phyloP scores from a whole-genome alignment of 2,113 vertebrate genomes.

The Rostratula benghalensis region DNA sequence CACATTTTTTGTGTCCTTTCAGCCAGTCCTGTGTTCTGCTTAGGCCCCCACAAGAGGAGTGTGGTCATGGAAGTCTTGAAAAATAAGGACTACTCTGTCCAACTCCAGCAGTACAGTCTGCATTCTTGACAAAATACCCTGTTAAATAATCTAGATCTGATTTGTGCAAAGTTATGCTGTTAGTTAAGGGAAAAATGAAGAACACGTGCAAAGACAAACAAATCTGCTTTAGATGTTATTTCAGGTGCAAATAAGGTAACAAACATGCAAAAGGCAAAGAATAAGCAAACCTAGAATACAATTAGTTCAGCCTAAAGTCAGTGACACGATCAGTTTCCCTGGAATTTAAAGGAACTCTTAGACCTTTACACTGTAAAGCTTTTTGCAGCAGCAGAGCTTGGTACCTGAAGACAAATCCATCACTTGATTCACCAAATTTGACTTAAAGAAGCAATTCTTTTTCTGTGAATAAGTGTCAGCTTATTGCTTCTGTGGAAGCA shows the following conservation, averaged over 20 bases:
- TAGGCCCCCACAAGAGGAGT: not conserved
- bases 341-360: not conserved
- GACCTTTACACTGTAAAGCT: not conserved
- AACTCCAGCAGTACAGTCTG: not conserved
- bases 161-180: not conserved
- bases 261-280: not conserved
- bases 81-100: not conserved
- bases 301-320: not conserved
- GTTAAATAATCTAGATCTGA: not conserved
- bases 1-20: not conserved
- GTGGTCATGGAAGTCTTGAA: not conserved
- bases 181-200: not conserved
- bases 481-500: constrained; percentile 15
- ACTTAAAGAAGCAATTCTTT: not conserved
- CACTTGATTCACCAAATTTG: not conserved
- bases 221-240: not conserved
- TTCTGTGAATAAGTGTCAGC: not conserved
- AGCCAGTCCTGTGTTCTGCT: not conserved
- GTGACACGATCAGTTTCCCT: not conserved
- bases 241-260: not conserved
- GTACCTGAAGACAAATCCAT: constrained; percentile 7
- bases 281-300: not conserved
- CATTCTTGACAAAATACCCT: not conserved
- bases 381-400: not conserved
- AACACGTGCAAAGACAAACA: not conserved